A percentile compares a stretch with the other conserved stretches of the same genome.
phyloP scores from a whole-genome alignment of 2,113 vertebrate genomes.

The Apeltes quadracus region DNA sequence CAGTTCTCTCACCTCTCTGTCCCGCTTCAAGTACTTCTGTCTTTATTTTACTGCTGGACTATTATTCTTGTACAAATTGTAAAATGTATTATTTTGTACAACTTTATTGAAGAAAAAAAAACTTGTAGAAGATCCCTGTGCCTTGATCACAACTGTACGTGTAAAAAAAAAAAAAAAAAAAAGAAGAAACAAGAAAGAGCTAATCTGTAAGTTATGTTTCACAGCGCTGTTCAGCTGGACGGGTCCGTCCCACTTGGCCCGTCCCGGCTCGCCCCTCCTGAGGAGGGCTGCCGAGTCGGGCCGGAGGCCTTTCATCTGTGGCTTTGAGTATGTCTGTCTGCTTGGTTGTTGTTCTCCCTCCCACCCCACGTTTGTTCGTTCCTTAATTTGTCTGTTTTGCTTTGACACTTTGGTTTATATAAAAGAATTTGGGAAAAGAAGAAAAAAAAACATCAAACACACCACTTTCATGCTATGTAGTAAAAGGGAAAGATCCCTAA shows the following conservation, averaged over 20 bases:
- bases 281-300: conserved; percentile 44
- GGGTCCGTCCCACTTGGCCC: conserved; percentile 76
- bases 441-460: conserved; percentile 63
- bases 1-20: conserved; percentile 38
- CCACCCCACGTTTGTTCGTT: conserved; percentile 59
- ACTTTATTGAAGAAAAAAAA: conserved; percentile 93
- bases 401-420: conserved; percentile 83
- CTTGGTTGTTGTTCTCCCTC: conserved; percentile 26
- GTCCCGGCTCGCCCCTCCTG: conserved; percentile 69
- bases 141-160: conserved; percentile 97
- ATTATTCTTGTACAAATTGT: conserved; percentile 99
- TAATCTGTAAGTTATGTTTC: conserved; percentile 94
- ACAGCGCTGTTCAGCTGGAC: conserved; percentile 94
- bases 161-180: conserved; percentile 67
- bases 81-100: conserved; percentile 99
- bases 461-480: conserved; percentile 76
- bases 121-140: conserved; percentile 99
- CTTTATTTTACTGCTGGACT: conserved; percentile 95
- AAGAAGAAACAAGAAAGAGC: conserved; percentile 78
- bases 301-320: conserved; percentile 85
- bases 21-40: conserved; percentile 81
- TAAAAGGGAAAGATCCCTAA: conserved; percentile 71
- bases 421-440: conserved; percentile 60
- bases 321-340: conserved; percentile 69
- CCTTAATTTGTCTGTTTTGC: conserved; percentile 67